Evolutionary conservation across 2,797 vertebrate species (phyloP).

Genomic region (Glossophaga mutica): DNA sequence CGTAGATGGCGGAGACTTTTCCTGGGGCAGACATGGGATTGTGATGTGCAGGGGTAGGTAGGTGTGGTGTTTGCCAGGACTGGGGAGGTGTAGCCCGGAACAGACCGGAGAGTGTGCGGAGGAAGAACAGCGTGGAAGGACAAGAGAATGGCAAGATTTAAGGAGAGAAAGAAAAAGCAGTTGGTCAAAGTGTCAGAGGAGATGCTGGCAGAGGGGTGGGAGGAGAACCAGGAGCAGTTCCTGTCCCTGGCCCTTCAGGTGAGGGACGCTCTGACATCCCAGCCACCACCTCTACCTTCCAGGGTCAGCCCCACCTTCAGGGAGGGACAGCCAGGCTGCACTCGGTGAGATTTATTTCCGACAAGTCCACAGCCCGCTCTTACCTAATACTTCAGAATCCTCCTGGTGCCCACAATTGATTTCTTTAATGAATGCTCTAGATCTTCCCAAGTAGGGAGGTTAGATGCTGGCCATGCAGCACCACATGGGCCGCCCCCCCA

Average conservation of each 20-base stretch:
- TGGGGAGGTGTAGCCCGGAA: not conserved
- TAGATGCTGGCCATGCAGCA: not conserved
- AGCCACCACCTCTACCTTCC: not conserved
- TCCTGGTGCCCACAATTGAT: not conserved
- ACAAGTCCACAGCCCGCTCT: not conserved
- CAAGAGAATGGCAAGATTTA: not conserved
- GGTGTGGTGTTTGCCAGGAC: not conserved
- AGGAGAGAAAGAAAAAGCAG: not conserved
- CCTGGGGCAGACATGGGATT: not conserved
- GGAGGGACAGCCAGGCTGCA: not conserved
- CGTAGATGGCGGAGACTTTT: not conserved
- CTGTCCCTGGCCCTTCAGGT: not conserved
- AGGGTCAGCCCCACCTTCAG: not conserved
- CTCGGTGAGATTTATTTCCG: not conserved
- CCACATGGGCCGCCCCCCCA: accelerated
- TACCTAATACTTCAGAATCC: not conserved
- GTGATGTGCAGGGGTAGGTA: not conserved
- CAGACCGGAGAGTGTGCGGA: not conserved
- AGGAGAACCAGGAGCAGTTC: not conserved
- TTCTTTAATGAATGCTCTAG: not conserved
- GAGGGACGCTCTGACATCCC: not conserved
- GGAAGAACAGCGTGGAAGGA: not conserved
- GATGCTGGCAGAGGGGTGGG: accelerated
- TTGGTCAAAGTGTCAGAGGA: not conserved
- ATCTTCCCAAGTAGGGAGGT: not conserved